Evolutionary conservation across 1,140 invertebrate species (phyloP).

Genomic region (Pseudomyrmex gracilis): DNA sequence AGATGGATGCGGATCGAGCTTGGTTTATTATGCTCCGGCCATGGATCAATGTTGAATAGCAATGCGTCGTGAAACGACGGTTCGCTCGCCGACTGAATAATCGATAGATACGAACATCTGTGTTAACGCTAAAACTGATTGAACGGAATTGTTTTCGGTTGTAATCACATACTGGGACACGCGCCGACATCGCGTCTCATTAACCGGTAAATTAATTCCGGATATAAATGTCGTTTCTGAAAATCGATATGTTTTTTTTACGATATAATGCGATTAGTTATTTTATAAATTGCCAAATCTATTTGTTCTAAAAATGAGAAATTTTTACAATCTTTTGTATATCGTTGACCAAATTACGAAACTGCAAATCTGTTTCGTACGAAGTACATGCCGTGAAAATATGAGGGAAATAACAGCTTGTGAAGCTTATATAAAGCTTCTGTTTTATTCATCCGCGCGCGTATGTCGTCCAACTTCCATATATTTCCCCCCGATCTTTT

Average conservation of each 20-base stretch:
- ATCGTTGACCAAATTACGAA: neutral
- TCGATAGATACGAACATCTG: constrained; percentile 57
- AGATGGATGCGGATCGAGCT: constrained; percentile 44
- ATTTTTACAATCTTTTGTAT: neutral
- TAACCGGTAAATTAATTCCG: too few species aligned
- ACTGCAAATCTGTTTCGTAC: neutral
- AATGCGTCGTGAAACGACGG: constrained; percentile 45
- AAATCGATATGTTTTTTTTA: neutral
- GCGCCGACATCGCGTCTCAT: neutral
- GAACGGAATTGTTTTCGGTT: constrained; percentile 29
- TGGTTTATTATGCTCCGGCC: constrained; percentile 52
- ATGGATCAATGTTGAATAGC: constrained; percentile 48
- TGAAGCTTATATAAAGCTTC: constrained; percentile 30
- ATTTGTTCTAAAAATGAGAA: neutral
- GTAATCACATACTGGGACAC: neutral
- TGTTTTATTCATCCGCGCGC: constrained; percentile 45
- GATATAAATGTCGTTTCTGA: neutral
- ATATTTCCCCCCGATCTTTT: constrained; percentile 43
- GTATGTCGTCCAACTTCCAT: constrained; percentile 45
- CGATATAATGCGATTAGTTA: neutral
- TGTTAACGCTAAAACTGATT: constrained; percentile 38
- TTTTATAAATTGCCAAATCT: neutral
- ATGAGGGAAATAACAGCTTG: constrained; percentile 17
- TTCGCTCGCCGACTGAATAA: constrained; percentile 53
- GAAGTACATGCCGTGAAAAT: neutral